A percentile compares a stretch with the other conserved stretches of the same genome.
These are phyloP conservation scores for Plecturocebus donacophilus DNA, from an alignment of 2,113 vertebrate species.

Conservation along the genomic window DNA sequence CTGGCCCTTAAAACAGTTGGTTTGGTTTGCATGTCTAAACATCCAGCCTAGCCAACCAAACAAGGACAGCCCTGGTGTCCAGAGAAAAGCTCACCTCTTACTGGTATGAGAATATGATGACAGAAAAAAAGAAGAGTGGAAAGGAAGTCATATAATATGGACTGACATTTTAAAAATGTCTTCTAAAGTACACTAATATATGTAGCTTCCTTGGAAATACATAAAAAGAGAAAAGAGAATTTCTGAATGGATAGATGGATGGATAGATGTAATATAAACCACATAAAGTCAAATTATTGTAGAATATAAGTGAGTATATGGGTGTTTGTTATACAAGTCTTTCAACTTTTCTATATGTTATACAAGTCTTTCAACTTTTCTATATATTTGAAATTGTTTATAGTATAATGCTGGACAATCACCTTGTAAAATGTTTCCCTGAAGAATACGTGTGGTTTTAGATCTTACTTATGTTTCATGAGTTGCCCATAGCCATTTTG, in stretches of 20 bases:
- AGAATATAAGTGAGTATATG: neutral
- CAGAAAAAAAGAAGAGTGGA: neutral
- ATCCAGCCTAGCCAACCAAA: neutral
- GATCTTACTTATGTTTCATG: neutral
- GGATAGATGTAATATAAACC: neutral
- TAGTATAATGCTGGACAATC: neutral
- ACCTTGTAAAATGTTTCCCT: neutral
- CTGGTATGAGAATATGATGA: neutral
- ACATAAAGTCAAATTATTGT: neutral
- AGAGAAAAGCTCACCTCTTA: neutral
- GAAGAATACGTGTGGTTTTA: neutral
- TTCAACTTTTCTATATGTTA: neutral
- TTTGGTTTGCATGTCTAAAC: neutral
- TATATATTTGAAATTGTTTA: neutral
- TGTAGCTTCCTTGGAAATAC: neutral
- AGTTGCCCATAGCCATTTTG: neutral
- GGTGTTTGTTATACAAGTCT: neutral
- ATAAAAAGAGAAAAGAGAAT: neutral
- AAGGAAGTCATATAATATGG: neutral
- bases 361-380: neutral
- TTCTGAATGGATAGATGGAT: neutral
- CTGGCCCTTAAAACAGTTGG: neutral
- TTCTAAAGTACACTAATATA: neutral
- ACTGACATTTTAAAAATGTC: neutral
- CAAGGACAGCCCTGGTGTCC: neutral